Conservation (phyloP, 2,113 vertebrate genomes). For the Suncus etruscus region DNA sequence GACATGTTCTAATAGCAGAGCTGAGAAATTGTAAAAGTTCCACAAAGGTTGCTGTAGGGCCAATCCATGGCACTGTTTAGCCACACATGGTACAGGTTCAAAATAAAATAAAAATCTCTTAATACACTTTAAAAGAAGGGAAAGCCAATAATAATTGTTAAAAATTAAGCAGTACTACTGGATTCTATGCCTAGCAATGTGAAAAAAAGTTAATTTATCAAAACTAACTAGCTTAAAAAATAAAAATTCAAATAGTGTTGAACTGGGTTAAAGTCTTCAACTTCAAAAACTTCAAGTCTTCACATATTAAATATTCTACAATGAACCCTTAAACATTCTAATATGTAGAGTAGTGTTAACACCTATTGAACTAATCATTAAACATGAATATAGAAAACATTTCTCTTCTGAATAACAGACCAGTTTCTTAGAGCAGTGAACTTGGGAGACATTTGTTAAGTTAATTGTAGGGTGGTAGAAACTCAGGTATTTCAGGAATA, state of each 20-base stretch:
- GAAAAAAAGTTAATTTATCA: no score
- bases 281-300: not conserved
- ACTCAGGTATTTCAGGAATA: slow-evolving; percentile 37
- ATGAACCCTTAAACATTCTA: slow-evolving; percentile 54
- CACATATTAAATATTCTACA: not conserved
- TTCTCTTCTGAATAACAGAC: slow-evolving; percentile 49
- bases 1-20: not conserved
- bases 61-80: no score
- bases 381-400: not conserved
- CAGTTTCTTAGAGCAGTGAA: slow-evolving; percentile 8
- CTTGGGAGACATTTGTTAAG: not conserved
- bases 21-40: not conserved
- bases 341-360: slow-evolving; percentile 18
- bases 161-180: slow-evolving; percentile 15
- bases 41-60: no score
- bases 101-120: no score
- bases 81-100: no score
- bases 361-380: slow-evolving; percentile 59
- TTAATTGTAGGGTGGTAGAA: slow-evolving; percentile 24
- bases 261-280: not conserved
- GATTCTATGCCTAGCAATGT: not conserved
- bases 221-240: no score
- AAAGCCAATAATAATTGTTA: not conserved
- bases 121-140: not conserved
- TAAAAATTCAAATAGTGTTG: no score